Evolutionary conservation across 2,113 vertebrate species (phyloP).

Genomic region (Ceyx cyanopectus): DNA sequence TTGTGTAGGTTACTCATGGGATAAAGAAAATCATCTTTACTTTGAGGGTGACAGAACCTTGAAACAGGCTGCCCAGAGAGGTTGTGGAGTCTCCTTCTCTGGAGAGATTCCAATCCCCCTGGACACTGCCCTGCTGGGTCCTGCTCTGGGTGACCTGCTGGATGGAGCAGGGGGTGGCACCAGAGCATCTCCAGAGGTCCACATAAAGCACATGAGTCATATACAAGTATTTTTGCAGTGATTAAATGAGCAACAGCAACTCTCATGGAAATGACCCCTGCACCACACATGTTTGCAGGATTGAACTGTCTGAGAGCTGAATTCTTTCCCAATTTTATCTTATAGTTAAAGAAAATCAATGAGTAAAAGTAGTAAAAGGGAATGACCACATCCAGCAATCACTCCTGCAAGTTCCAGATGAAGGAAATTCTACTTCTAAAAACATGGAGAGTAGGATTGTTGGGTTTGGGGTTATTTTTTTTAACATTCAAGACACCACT

Average conservation of each 20-base stretch:
- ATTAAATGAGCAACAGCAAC: not conserved
- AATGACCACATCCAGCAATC: not conserved
- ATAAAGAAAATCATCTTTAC: not conserved
- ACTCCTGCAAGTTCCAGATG: not conserved
- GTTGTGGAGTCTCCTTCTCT: not conserved
- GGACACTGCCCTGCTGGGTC: too few relatives aligned
- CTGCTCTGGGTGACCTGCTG: not conserved
- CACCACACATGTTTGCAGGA: not conserved
- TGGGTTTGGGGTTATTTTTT: too few relatives aligned
- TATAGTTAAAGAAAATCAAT: not conserved
- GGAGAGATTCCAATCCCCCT: not conserved
- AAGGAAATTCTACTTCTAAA: not conserved
- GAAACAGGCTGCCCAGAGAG: not conserved
- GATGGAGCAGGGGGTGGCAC: not conserved
- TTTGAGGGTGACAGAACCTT: not conserved
- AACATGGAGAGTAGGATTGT: too few relatives aligned
- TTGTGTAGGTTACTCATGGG: not conserved
- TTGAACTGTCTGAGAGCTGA: too few relatives aligned
- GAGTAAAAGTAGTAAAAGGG: not conserved
- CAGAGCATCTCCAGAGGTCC: not conserved
- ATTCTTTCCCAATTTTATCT: not conserved
- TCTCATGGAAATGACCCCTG: not conserved
- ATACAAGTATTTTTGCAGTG: not conserved
- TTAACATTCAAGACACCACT: not conserved
- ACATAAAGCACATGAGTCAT: not conserved